phyloP scores from a whole-genome alignment of 2,797 vertebrate species.

The Anas capensis region DNA sequence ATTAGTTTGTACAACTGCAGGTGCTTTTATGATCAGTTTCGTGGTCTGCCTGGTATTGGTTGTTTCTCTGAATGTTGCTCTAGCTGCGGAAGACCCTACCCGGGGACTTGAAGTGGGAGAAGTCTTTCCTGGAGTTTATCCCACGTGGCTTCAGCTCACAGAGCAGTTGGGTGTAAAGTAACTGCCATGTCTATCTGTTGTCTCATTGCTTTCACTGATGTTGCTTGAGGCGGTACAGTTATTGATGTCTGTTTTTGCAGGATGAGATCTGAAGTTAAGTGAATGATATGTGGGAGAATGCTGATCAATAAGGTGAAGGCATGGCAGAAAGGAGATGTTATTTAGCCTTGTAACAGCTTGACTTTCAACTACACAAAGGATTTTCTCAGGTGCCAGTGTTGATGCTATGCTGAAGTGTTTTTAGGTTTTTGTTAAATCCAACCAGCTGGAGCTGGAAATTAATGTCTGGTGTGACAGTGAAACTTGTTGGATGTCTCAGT shows the following conservation, averaged over 20 bases:
- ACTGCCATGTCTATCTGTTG: background rate
- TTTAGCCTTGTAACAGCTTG: background rate
- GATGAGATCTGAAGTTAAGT: background rate
- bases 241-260: background rate
- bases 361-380: background rate
- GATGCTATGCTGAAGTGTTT: background rate
- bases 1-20: background rate
- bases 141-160: background rate
- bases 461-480: background rate
- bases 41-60: background rate
- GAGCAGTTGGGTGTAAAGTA: background rate
- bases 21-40: background rate
- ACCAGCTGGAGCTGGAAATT: background rate
- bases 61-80: background rate
- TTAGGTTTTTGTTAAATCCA: background rate
- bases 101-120: background rate
- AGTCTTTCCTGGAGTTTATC: background rate
- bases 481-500: background rate
- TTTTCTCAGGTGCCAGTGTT: background rate
- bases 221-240: background rate
- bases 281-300: background rate
- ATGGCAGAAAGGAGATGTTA: background rate
- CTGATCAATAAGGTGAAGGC: background rate
- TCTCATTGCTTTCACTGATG: background rate
- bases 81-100: background rate